phyloP scores from a whole-genome alignment of 2,888 invertebrate species.

The Diarsia rubi region DNA sequence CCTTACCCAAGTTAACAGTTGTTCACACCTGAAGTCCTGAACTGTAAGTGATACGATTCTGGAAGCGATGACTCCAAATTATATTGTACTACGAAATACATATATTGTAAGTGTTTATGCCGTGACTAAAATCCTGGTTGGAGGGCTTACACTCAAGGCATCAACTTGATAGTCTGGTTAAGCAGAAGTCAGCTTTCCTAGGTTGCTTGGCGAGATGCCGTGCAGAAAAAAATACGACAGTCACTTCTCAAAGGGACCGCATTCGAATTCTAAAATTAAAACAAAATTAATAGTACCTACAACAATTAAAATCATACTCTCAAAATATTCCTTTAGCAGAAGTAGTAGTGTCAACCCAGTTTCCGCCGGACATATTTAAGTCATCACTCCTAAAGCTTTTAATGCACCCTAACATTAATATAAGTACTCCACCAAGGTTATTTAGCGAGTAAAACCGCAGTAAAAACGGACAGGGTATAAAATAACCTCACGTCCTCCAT shows the following conservation, averaged over 20 bases:
- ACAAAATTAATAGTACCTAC: neutral
- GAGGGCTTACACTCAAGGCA: no score
- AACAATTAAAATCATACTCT: neutral
- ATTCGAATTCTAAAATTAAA: neutral
- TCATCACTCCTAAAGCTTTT: neutral
- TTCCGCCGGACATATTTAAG: neutral
- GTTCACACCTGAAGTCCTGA: no score
- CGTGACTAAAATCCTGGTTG: no score
- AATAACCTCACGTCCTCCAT: constrained; percentile 46
- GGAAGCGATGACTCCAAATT: no score
- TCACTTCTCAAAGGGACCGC: neutral
- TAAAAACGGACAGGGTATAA: constrained; percentile 33
- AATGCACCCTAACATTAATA: constrained; percentile 34
- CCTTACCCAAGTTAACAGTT: no score
- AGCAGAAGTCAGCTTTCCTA: no score
- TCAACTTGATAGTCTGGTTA: no score
- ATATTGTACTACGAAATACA: no score
- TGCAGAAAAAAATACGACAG: neutral
- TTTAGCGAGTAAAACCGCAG: constrained; percentile 15
- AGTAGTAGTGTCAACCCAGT: neutral
- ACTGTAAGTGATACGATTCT: no score
- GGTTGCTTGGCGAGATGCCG: no score
- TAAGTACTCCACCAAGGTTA: constrained; percentile 11
- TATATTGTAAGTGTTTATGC: no score
- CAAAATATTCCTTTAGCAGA: neutral